phyloP scores from a whole-genome alignment of 2,113 vertebrate species.

The Octodon degus region DNA sequence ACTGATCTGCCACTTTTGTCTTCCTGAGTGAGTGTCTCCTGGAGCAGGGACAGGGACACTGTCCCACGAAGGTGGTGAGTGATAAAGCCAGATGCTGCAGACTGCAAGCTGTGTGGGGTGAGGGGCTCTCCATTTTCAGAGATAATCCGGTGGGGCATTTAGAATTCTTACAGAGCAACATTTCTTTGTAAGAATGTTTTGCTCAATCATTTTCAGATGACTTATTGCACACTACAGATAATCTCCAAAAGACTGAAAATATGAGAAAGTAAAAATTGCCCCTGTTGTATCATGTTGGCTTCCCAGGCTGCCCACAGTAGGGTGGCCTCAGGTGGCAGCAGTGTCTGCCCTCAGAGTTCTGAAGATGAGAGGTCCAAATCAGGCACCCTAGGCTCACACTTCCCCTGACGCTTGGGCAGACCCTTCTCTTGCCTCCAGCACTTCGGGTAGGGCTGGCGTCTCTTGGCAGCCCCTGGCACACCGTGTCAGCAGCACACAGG shows the following conservation, averaged over 20 bases:
- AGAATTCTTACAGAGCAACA: not conserved
- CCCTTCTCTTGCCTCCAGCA: not conserved
- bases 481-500: accelerated
- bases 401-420: not conserved
- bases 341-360: not conserved
- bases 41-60: not conserved
- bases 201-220: not conserved
- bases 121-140: not conserved
- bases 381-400: not conserved
- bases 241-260: constrained; percentile 9
- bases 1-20: constrained; percentile 1
- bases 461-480: not conserved
- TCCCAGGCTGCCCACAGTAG: not conserved
- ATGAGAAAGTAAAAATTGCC: not conserved
- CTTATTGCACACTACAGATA: not conserved
- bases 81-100: not conserved
- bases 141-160: not conserved
- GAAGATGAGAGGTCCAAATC: not conserved
- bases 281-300: not conserved
- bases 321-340: not conserved
- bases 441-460: not conserved
- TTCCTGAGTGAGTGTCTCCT: constrained; percentile 30
- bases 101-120: not conserved
- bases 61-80: not conserved
- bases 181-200: constrained; percentile 41